Conservation (phyloP, 2,113 vertebrate species). For the Gyps fulvus region DNA sequence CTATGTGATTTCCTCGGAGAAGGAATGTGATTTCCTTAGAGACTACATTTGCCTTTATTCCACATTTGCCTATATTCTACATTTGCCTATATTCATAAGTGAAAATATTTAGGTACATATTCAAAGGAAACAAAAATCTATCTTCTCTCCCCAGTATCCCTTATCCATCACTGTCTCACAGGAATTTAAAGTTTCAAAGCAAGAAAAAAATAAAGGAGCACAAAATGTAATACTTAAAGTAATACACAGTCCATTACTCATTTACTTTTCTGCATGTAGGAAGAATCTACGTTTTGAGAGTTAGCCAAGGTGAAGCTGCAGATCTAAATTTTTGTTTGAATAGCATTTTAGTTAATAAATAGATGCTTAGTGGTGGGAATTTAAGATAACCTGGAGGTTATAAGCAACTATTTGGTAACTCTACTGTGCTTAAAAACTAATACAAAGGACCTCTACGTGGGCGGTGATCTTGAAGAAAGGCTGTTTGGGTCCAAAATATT, state of each 20-base stretch:
- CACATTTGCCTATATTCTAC: not conserved
- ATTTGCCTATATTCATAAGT: not conserved
- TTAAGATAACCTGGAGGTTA: not conserved
- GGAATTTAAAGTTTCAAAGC: not conserved
- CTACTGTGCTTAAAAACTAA: not conserved
- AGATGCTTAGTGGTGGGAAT: not conserved
- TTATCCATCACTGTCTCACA: not conserved
- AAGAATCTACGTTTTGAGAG: not conserved
- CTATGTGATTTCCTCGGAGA: not conserved
- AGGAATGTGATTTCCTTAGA: not conserved
- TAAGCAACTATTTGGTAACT: not conserved
- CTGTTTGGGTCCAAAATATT: not conserved
- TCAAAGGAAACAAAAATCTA: not conserved
- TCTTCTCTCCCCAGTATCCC: not conserved
- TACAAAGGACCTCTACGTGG: not conserved
- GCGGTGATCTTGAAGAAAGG: not conserved
- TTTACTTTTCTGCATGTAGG: not conserved
- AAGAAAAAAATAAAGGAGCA: not conserved
- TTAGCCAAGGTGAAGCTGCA: not conserved
- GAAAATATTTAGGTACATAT: not conserved
- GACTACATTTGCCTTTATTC: not conserved
- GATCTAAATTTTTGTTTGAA: not conserved
- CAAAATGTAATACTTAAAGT: not conserved
- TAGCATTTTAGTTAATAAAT: not conserved
- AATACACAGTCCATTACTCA: not conserved